Percentiles rank a stretch among this genome's conserved stretches.
These are phyloP conservation scores for Cryptoleucopteryx plumbea DNA, from an alignment of 2,113 vertebrate genomes.

Conservation along the genomic window DNA sequence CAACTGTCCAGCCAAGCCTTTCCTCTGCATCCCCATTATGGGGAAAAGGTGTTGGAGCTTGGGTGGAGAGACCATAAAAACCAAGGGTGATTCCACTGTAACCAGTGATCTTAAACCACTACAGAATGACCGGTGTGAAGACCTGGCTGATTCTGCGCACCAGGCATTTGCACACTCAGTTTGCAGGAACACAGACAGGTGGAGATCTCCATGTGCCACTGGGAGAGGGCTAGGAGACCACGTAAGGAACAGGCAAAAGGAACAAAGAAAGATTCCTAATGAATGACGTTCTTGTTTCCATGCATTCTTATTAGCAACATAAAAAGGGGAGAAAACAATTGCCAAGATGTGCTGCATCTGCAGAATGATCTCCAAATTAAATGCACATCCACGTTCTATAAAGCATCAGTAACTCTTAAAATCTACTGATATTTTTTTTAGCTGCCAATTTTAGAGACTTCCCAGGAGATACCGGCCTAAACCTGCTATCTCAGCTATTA, in stretches of 20 bases:
- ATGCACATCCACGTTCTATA: neutral
- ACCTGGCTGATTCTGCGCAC: neutral
- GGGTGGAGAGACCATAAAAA: neutral
- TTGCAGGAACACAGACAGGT: neutral
- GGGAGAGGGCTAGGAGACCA: neutral
- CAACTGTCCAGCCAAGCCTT: neutral
- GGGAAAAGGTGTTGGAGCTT: neutral
- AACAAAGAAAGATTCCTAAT: neutral
- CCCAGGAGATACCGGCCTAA: slow-evolving; percentile 7
- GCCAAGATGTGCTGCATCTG: neutral
- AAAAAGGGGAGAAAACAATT: neutral
- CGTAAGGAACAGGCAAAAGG: neutral
- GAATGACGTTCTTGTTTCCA: neutral
- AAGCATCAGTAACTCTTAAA: neutral
- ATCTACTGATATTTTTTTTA: neutral
- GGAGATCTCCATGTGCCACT: neutral
- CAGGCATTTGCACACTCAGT: accelerated
- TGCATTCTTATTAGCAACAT: neutral
- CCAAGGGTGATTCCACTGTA: neutral
- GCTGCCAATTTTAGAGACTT: slow-evolving; percentile 18
- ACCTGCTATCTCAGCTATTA: slow-evolving; percentile 31
- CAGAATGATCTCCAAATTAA: neutral
- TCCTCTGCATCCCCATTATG: accelerated
- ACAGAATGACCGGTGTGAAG: neutral
- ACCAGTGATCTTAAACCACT: neutral